Conservation (phyloP, 92 coral and sea anemone genomes). For the Galaxea fascicularis region DNA sequence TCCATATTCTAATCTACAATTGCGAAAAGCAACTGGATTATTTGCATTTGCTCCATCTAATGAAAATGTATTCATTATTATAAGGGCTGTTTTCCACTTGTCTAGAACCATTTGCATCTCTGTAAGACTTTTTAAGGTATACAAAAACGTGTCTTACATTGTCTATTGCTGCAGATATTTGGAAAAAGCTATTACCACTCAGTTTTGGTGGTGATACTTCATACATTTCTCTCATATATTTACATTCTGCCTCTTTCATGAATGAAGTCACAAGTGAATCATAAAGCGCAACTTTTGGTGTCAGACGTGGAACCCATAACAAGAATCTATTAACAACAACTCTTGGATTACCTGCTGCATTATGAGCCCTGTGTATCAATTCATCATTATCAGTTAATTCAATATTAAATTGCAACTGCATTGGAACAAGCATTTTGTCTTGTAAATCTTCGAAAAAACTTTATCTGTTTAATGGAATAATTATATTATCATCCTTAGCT, state of each 20-base stretch:
- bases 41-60: neutral
- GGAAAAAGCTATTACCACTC: neutral
- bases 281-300: neutral
- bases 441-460: slow-evolving; percentile 39
- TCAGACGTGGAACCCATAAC: slow-evolving; percentile 35
- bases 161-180: neutral
- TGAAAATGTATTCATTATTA: neutral
- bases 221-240: slow-evolving; percentile 15
- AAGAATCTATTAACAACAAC: slow-evolving; percentile 12
- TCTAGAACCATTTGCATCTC: neutral
- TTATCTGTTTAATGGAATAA: slow-evolving; percentile 46
- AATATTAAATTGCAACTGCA: no score
- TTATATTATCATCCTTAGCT: neutral
- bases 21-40: neutral
- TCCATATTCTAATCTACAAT: slow-evolving; percentile 9
- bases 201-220: no score
- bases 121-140: neutral
- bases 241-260: slow-evolving; percentile 16
- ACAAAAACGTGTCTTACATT: neutral
- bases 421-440: neutral
- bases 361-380: slow-evolving; percentile 4
- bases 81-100: slow-evolving; percentile 12
- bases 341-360: slow-evolving; percentile 33
- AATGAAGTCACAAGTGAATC: neutral
- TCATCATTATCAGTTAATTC: slow-evolving; percentile 9